phyloP scores from a whole-genome alignment of 2,888 invertebrate species.

The Xestia xanthographa region DNA sequence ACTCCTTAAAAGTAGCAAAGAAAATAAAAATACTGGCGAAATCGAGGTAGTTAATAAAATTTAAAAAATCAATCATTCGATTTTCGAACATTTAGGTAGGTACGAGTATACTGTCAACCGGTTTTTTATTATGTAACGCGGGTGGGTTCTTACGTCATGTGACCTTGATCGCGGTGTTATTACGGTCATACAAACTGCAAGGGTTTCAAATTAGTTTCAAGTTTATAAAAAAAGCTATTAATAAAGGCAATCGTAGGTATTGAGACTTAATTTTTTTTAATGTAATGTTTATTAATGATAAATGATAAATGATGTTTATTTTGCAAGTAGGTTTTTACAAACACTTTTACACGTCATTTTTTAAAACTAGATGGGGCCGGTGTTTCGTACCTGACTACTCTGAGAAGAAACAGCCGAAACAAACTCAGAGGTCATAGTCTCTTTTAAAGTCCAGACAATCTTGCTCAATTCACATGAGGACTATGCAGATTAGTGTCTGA shows the following conservation, averaged over 20 bases:
- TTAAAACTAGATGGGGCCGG: too few relatives aligned
- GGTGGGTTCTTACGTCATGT: slow-evolving; percentile 63
- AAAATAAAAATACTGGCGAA: slow-evolving; percentile 29
- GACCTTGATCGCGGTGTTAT: slow-evolving; percentile 61
- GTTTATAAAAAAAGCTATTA: slow-evolving; percentile 6
- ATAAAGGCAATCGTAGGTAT: slow-evolving; percentile 2
- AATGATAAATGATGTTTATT: too few relatives aligned
- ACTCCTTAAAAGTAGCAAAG: slow-evolving; percentile 28
- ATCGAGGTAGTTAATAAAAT: slow-evolving; percentile 15
- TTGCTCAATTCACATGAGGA: too few relatives aligned
- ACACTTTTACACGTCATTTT: too few relatives aligned
- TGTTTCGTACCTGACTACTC: too few relatives aligned
- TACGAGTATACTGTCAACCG: slow-evolving; percentile 40
- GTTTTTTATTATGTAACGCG: slow-evolving; percentile 61
- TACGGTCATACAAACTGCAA: slow-evolving; percentile 56
- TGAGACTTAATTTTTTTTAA: not conserved
- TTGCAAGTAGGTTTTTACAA: too few relatives aligned
- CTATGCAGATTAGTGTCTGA: too few relatives aligned
- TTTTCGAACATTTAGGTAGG: slow-evolving; percentile 43
- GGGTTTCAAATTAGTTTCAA: slow-evolving; percentile 49
- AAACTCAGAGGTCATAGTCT: too few relatives aligned
- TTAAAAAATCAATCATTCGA: slow-evolving; percentile 34
- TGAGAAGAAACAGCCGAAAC: too few relatives aligned
- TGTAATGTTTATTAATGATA: slow-evolving; percentile 5
- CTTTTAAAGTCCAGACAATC: too few relatives aligned